These are phyloP conservation scores for Choristoneura rosaceana DNA, from an alignment of 2,888 invertebrate species.

Conservation along the genomic window DNA sequence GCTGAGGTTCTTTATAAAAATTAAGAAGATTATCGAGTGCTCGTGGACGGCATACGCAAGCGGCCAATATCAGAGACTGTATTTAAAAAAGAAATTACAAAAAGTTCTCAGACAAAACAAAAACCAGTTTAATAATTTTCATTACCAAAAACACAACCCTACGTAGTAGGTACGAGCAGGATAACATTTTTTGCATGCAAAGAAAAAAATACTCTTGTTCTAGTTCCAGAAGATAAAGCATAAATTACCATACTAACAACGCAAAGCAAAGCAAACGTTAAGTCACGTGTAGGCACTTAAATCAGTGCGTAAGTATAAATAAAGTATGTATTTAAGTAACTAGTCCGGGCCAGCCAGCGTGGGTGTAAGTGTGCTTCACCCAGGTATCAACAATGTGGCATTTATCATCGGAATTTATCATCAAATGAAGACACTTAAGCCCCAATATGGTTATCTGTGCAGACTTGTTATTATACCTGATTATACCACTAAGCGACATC, in stretches of 20 bases:
- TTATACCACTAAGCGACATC: constrained; percentile 56
- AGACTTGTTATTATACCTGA: constrained; percentile 54
- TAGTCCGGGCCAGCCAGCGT: constrained; percentile 46
- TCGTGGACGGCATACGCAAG: too few relatives aligned
- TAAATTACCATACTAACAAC: constrained; percentile 44
- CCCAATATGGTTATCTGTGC: constrained; percentile 57
- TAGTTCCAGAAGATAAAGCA: constrained; percentile 28
- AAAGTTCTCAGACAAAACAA: not conserved
- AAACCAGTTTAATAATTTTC: not conserved
- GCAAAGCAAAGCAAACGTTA: constrained; percentile 39
- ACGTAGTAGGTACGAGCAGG: not conserved
- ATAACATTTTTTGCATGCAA: not conserved
- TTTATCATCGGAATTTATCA: constrained; percentile 55
- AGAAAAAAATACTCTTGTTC: constrained; percentile 1
- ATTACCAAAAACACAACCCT: not conserved
- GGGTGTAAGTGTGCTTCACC: constrained; percentile 54
- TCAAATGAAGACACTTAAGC: constrained; percentile 57
- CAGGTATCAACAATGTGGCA: constrained; percentile 53
- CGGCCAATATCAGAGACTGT: not conserved
- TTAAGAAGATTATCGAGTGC: too few relatives aligned
- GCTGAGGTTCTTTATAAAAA: not conserved
- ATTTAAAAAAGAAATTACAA: not conserved
- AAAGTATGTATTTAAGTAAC: constrained; percentile 27
- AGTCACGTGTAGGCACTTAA: constrained; percentile 40
- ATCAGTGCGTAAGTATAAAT: constrained; percentile 34